A percentile compares a stretch with the other conserved stretches of the same genome.
phyloP scores from a whole-genome alignment of 2,888 invertebrate genomes.

The Phragmatobia fuliginosa region DNA sequence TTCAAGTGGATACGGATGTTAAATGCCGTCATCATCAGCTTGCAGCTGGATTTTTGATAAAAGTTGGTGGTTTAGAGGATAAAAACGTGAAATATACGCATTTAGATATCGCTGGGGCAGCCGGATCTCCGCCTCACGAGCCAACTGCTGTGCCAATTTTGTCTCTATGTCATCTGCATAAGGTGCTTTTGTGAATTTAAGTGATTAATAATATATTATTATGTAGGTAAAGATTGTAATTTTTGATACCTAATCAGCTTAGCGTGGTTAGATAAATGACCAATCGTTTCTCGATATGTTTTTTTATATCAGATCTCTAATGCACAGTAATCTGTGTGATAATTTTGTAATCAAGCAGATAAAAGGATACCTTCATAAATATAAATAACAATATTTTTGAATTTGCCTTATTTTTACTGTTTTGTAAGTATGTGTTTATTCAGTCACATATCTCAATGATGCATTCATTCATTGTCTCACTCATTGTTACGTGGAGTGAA shows the following conservation, averaged over 20 bases:
- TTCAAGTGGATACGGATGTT: constrained; percentile 76
- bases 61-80: constrained; percentile 93
- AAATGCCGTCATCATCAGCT: constrained; percentile 81
- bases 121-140: constrained; percentile 89
- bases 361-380: not conserved
- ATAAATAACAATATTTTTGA: not conserved
- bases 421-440: too few relatives aligned
- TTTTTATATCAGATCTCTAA: not conserved
- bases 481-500: too few relatives aligned
- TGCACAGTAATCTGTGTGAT: not conserved
- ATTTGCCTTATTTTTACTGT: not conserved
- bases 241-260: constrained; percentile 9
- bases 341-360: not conserved
- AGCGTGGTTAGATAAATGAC: not conserved
- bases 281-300: not conserved
- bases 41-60: constrained; percentile 89
- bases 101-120: constrained; percentile 91
- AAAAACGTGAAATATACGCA: constrained; percentile 92
- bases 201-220: not conserved
- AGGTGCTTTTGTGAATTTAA: constrained; percentile 64
- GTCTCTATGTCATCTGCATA: constrained; percentile 85
- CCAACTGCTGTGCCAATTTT: constrained; percentile 91
- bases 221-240: not conserved
- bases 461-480: too few relatives aligned
- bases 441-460: too few relatives aligned